phyloP scores from a whole-genome alignment of 2,797 vertebrate genomes.

The Apogon hyalosoma region DNA sequence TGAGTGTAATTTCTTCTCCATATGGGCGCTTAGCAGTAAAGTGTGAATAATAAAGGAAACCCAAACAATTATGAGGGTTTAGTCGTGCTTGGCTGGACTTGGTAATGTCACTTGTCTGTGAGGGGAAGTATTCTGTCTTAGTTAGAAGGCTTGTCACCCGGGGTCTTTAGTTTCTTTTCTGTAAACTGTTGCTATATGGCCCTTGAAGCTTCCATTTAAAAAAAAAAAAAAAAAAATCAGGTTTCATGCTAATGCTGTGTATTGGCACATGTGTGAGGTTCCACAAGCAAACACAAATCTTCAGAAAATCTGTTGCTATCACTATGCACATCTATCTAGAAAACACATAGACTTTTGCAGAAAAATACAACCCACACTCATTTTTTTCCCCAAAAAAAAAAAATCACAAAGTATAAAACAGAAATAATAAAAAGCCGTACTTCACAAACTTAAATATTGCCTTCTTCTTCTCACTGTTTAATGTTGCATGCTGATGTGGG shows the following conservation, averaged over 20 bases:
- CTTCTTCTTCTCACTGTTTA: slow-evolving; percentile 34
- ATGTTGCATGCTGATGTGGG: slow-evolving; percentile 45
- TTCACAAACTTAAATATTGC: slow-evolving; percentile 33
- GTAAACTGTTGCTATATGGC: slow-evolving; percentile 48
- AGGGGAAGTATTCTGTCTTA: slow-evolving; percentile 74
- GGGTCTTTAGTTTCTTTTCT: slow-evolving; percentile 43
- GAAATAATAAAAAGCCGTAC: slow-evolving; percentile 43
- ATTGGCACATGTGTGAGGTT: slow-evolving; percentile 15
- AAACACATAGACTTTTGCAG: neutral
- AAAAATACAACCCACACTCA: slow-evolving; percentile 24
- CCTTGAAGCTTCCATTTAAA: slow-evolving; percentile 22
- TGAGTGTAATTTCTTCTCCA: slow-evolving; percentile 66
- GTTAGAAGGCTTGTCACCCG: slow-evolving; percentile 69
- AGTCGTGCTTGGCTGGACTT: slow-evolving; percentile 60
- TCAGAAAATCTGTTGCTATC: slow-evolving; percentile 17
- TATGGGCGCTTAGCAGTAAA: slow-evolving; percentile 62
- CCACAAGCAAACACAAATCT: slow-evolving; percentile 16
- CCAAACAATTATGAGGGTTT: slow-evolving; percentile 80
- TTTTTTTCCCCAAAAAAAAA: slow-evolving; percentile 6
- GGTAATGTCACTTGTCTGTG: slow-evolving; percentile 74
- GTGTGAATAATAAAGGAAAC: slow-evolving; percentile 73
- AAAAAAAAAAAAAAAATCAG: no score
- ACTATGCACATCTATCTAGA: slow-evolving; percentile 18
- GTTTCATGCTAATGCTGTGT: slow-evolving; percentile 21
- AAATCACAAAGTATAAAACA: slow-evolving; percentile 32